phyloP scores from a whole-genome alignment of 2,113 vertebrate genomes.

The Phrynosoma platyrhinos region DNA sequence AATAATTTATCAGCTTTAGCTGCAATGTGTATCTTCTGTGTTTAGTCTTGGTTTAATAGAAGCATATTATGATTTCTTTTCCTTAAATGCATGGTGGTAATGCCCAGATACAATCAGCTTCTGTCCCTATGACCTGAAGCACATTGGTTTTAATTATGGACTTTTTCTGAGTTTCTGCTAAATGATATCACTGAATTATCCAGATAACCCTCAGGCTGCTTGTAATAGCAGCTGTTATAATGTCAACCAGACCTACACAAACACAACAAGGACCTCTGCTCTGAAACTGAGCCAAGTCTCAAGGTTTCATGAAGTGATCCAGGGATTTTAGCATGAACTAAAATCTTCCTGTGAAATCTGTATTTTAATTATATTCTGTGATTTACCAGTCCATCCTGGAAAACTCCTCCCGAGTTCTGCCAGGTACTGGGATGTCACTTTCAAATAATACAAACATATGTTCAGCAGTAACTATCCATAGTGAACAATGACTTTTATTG shows the following conservation, averaged over 20 bases:
- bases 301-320: constrained; percentile 15
- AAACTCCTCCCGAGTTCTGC: not conserved
- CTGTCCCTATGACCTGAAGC: constrained; percentile 40
- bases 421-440: not conserved
- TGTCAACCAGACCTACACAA: not conserved
- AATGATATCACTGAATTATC: not conserved
- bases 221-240: constrained; percentile 3
- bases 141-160: constrained; percentile 41
- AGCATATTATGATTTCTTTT: not conserved
- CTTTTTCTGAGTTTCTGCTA: constrained; percentile 39
- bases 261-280: not conserved
- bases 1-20: not conserved
- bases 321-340: not conserved
- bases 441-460: not conserved
- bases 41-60: constrained; percentile 17
- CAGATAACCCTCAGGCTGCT: not conserved
- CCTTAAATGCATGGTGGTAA: constrained; percentile 6
- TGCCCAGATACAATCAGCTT: constrained; percentile 18
- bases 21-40: not conserved
- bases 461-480: not conserved
- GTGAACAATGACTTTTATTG: not conserved
- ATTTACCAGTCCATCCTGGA: constrained; percentile 2
- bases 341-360: not conserved
- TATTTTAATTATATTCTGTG: not conserved
- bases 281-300: not conserved